These are phyloP conservation scores for Spatulosminthurus flaviceps DNA, from an alignment of 2,888 invertebrate species.

Conservation along the genomic window DNA sequence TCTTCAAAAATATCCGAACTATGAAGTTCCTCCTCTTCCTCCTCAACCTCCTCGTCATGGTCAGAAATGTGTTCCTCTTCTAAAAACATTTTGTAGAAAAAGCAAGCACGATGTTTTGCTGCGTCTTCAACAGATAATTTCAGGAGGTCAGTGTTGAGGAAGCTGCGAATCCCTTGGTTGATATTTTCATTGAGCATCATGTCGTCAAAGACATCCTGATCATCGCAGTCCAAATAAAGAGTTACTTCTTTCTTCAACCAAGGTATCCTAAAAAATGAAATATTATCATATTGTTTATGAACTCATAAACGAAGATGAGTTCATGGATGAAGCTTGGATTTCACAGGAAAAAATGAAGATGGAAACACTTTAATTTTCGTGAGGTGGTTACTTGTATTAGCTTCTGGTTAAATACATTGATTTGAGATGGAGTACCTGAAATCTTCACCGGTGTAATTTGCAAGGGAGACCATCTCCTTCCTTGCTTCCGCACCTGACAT, in stretches of 20 bases:
- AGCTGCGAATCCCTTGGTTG: slow-evolving; percentile 64
- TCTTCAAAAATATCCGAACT: slow-evolving; percentile 32
- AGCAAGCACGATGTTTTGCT: slow-evolving; percentile 49
- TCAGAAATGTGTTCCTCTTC: slow-evolving; percentile 47
- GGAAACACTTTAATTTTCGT: background rate
- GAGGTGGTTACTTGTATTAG: no score
- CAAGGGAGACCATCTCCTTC: background rate
- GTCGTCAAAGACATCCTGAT: slow-evolving; percentile 71
- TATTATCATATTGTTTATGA: no score
- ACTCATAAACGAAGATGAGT: background rate
- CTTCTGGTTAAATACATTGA: no score
- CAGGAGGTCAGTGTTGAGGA: slow-evolving; percentile 49
- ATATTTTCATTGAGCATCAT: slow-evolving; percentile 70
- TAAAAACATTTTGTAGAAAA: slow-evolving; percentile 55
- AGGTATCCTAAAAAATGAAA: slow-evolving; percentile 48
- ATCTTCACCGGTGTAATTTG: slow-evolving; percentile 16
- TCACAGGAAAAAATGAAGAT: background rate
- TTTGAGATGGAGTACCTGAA: slow-evolving; percentile 15
- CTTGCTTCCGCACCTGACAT: background rate
- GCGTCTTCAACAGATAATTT: slow-evolving; percentile 47
- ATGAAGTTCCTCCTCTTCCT: slow-evolving; percentile 48
- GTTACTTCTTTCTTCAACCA: slow-evolving; percentile 77
- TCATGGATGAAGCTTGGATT: background rate
- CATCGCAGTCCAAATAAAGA: slow-evolving; percentile 71
- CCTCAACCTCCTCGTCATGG: slow-evolving; percentile 44